A percentile compares a stretch with the other conserved stretches of the same genome.
These are phyloP conservation scores for Nephila pilipes DNA, from an alignment of 1,140 invertebrate genomes.

Conservation along the genomic window DNA sequence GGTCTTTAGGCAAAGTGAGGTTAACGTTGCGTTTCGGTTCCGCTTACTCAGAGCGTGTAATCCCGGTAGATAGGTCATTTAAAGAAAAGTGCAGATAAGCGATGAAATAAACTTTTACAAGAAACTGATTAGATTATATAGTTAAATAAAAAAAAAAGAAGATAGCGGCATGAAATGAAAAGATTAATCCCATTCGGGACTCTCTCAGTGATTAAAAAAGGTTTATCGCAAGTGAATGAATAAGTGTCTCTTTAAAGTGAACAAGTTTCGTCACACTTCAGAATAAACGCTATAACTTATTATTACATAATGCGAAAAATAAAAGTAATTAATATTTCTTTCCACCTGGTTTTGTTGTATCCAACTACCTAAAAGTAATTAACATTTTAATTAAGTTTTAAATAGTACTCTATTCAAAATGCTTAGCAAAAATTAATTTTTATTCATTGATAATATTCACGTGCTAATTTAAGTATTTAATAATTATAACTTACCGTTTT, in stretches of 20 bases:
- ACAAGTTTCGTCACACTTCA: background rate
- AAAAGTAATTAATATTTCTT: too few species aligned
- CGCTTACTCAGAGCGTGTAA: background rate
- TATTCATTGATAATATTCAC: too few species aligned
- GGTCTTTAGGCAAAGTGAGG: background rate
- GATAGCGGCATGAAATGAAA: too few species aligned
- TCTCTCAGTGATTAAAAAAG: background rate
- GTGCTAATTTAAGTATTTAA: too few species aligned
- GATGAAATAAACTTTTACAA: background rate
- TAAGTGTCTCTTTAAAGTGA: background rate
- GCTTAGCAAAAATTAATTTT: too few species aligned
- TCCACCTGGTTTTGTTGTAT: too few species aligned
- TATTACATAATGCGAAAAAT: too few species aligned
- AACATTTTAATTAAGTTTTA: too few species aligned
- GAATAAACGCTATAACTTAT: background rate
- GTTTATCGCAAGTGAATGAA: background rate
- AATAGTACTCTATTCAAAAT: too few species aligned
- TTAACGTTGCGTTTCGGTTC: conserved; percentile 7
- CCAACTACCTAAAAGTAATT: too few species aligned
- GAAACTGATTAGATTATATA: background rate
- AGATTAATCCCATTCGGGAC: background rate
- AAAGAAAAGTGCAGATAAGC: background rate
- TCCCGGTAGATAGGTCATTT: background rate
- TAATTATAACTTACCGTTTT: too few species aligned
- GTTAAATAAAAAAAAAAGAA: background rate